Conservation (phyloP, 2,797 vertebrate species). For the Todus mexicanus region DNA sequence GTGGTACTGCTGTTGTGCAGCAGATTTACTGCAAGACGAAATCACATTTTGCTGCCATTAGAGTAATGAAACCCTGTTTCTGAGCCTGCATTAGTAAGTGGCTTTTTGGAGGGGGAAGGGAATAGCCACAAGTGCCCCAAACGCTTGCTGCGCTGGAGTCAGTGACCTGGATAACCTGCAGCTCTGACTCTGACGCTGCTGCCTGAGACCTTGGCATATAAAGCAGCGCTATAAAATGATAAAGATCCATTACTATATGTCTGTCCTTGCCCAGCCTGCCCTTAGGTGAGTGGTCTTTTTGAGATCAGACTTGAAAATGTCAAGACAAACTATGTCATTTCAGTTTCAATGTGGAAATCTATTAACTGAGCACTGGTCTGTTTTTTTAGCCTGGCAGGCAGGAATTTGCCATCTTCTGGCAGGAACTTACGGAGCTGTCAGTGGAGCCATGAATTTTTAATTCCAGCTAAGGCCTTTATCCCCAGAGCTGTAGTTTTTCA, state of each 20-base stretch:
- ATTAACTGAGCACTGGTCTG: not conserved
- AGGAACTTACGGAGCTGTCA: not conserved
- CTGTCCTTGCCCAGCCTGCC: not conserved
- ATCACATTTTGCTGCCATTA: not conserved
- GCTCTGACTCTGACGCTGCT: not conserved
- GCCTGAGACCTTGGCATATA: not conserved
- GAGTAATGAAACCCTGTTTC: not conserved
- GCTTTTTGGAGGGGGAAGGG: not conserved
- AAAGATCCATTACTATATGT: not conserved
- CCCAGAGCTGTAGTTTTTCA: not conserved
- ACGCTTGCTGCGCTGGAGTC: not conserved
- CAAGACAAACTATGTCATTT: not conserved
- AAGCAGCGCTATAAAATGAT: not conserved
- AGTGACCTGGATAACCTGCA: not conserved
- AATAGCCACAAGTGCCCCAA: not conserved
- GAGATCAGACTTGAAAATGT: not conserved
- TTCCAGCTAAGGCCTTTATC: not conserved
- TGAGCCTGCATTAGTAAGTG: not conserved
- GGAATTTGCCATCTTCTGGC: not conserved
- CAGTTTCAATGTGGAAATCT: not conserved
- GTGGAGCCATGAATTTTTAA: not conserved
- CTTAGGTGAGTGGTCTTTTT: not conserved
- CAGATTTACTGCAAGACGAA: not conserved
- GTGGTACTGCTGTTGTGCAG: not conserved
- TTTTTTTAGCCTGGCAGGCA: not conserved